Conservation (phyloP, 1,140 invertebrate species). For the Colletes gigas region DNA sequence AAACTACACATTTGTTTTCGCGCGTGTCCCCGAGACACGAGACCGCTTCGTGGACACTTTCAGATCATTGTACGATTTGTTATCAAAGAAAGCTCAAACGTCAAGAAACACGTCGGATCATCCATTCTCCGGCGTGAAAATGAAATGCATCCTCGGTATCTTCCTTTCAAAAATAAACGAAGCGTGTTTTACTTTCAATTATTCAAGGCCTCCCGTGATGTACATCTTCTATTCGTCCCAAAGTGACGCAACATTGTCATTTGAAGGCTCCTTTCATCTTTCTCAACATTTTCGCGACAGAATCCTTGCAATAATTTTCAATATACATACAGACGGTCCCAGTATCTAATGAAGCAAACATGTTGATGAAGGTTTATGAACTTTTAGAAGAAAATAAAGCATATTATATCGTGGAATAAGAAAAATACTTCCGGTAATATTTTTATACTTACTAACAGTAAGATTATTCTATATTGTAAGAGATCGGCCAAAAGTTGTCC, state of each 20-base stretch:
- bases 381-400: no score
- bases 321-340: no score
- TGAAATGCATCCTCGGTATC: neutral
- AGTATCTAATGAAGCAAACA: no score
- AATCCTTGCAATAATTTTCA: no score
- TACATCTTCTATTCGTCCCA: neutral
- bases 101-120: no score
- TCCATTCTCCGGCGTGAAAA: neutral
- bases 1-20: slow-evolving; percentile 2
- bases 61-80: neutral
- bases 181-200: neutral
- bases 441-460: no score
- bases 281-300: neutral
- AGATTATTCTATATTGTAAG: no score
- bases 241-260: neutral
- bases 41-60: neutral
- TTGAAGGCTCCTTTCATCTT: neutral
- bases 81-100: neutral
- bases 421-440: no score
- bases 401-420: no score
- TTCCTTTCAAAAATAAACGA: neutral
- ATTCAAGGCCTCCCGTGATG: neutral
- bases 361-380: no score
- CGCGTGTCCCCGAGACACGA: neutral
- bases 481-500: no score